Percentiles rank a stretch among this genome's conserved stretches.
Conservation (phyloP, 2,888 invertebrate genomes). For the Apotomis betuletana region DNA sequence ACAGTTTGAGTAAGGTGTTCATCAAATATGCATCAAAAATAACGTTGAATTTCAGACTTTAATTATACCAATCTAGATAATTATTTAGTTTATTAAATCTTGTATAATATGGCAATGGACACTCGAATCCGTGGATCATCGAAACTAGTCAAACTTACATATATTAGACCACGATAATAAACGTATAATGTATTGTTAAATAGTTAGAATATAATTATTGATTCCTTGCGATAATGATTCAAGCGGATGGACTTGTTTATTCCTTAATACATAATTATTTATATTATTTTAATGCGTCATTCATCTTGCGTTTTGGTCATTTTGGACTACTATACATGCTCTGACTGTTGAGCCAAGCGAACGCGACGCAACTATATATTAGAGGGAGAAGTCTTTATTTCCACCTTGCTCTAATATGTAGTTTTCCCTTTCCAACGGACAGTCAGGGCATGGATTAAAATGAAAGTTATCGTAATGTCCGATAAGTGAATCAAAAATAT, state of each 20-base stretch:
- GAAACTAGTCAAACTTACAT: slow-evolving; percentile 64
- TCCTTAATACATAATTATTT: slow-evolving; percentile 45
- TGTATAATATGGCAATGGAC: slow-evolving; percentile 48
- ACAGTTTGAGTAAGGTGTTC: slow-evolving; percentile 37
- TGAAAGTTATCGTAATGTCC: slow-evolving; percentile 46
- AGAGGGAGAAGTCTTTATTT: slow-evolving; percentile 13
- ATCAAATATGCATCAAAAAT: slow-evolving; percentile 41
- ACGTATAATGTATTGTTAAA: slow-evolving; percentile 50
- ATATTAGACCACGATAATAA: slow-evolving; percentile 35
- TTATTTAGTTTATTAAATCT: slow-evolving; percentile 26
- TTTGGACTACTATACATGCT: slow-evolving; percentile 30
- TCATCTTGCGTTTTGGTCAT: slow-evolving; percentile 32
- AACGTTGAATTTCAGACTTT: neutral
- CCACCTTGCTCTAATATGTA: slow-evolving; percentile 11
- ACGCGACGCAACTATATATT: slow-evolving; percentile 13
- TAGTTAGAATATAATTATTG: slow-evolving; percentile 49
- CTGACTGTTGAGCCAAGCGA: neutral
- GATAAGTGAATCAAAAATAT: slow-evolving; percentile 54
- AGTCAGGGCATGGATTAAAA: slow-evolving; percentile 14
- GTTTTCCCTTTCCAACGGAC: slow-evolving; percentile 7
- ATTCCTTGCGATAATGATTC: slow-evolving; percentile 44
- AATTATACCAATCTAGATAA: slow-evolving; percentile 6
- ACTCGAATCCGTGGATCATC: slow-evolving; percentile 58
- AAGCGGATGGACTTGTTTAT: slow-evolving; percentile 50
- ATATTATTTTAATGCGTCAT: slow-evolving; percentile 43